Conservation (phyloP, 2,113 vertebrate genomes). For the Dascyllus trimaculatus region DNA sequence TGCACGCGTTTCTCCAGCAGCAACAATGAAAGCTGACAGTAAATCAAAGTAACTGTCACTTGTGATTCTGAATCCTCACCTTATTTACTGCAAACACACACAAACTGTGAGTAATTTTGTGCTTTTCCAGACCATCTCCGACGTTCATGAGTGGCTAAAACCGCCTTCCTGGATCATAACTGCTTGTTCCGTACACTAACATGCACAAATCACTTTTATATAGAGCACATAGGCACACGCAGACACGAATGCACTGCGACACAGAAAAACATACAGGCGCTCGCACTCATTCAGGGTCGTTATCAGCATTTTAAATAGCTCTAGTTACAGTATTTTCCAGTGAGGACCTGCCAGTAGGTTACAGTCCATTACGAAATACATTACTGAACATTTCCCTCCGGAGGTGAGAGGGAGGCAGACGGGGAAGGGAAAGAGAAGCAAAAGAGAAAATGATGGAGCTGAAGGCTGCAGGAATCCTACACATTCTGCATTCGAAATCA, state of each 20-base stretch:
- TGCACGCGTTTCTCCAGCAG: constrained; percentile 2
- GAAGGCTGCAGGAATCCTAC: constrained; percentile 19
- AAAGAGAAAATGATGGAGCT: constrained; percentile 29
- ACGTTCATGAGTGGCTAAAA: background rate
- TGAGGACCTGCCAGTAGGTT: constrained; percentile 46
- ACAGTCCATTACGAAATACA: constrained; percentile 63
- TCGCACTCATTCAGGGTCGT: constrained; percentile 19
- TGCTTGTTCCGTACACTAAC: constrained; percentile 4
- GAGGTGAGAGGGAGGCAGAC: constrained; percentile 35
- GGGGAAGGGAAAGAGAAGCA: constrained; percentile 27
- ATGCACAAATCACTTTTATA: background rate
- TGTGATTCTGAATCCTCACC: constrained; percentile 46
- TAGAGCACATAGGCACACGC: background rate
- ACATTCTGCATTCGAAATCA: constrained; percentile 35
- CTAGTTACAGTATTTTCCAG: constrained; percentile 59
- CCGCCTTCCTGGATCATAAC: constrained; percentile 14
- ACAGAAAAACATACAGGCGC: constrained; percentile 7
- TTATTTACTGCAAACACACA: constrained; percentile 49
- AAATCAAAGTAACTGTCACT: constrained; percentile 69
- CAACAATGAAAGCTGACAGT: constrained; percentile 52
- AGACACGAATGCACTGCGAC: background rate
- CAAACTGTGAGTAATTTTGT: background rate
- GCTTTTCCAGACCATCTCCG: constrained; percentile 4
- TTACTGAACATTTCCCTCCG: constrained; percentile 57
- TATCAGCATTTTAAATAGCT: constrained; percentile 63